These are phyloP conservation scores for Cerastis leucographa DNA, from an alignment of 2,888 invertebrate genomes.

Conservation along the genomic window DNA sequence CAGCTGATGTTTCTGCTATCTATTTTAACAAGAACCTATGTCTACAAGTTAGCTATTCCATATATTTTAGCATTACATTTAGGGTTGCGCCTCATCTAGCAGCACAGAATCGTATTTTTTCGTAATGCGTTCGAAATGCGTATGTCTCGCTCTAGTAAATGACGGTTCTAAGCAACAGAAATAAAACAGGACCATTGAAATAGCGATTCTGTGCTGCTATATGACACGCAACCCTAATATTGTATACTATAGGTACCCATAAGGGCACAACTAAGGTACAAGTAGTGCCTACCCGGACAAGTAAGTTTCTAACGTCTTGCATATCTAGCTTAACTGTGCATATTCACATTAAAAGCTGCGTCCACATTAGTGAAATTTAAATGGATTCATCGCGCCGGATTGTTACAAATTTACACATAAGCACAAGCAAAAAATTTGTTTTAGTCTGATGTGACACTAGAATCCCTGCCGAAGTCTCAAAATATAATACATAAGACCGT, in stretches of 20 bases:
- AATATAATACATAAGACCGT: neutral
- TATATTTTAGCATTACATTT: neutral
- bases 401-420: neutral
- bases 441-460: neutral
- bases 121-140: too few relatives aligned
- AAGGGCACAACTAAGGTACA: constrained; percentile 1
- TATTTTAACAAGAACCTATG: neutral
- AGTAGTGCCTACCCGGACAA: constrained; percentile 15
- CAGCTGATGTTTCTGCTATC: neutral
- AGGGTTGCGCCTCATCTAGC: neutral
- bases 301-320: constrained; percentile 29
- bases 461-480: neutral
- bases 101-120: neutral
- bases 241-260: neutral
- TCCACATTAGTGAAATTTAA: constrained; percentile 15
- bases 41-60: constrained; percentile 11
- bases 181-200: neutral
- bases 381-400: neutral
- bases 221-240: neutral
- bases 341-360: constrained; percentile 13
- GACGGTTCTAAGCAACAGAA: neutral
- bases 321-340: constrained; percentile 8
- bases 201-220: neutral
- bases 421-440: neutral
- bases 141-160: neutral